Evolutionary conservation across 2,797 vertebrate genomes (phyloP).

Genomic region (Epinephelus malabaricus): DNA sequence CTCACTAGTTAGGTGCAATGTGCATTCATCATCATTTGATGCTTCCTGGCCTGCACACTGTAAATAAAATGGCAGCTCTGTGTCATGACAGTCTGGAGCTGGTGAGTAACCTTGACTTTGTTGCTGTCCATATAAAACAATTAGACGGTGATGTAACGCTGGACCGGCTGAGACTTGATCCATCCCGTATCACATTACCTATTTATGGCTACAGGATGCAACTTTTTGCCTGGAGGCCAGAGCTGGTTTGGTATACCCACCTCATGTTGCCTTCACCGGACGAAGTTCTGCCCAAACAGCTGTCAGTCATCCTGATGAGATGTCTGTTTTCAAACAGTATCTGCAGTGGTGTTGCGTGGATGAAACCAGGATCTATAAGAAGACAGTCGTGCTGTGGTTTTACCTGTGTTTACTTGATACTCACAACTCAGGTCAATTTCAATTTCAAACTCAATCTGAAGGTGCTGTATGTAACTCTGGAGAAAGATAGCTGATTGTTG

Average conservation of each 20-base stretch:
- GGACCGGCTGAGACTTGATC: conserved; percentile 45
- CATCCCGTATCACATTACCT: conserved; percentile 37
- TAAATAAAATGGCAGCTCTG: conserved; percentile 16
- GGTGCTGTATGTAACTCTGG: no score
- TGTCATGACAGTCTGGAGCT: conserved; percentile 2
- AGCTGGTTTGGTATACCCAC: conserved; percentile 1
- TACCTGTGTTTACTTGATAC: conserved; percentile 1
- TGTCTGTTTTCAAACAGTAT: conserved; percentile 10
- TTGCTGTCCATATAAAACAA: conserved; percentile 33
- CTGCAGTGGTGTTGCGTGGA: neutral
- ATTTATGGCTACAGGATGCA: conserved; percentile 52
- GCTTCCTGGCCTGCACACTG: neutral
- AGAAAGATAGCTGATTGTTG: no score
- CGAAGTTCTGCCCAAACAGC: conserved; percentile 18
- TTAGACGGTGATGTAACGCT: conserved; percentile 26
- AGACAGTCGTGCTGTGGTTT: neutral
- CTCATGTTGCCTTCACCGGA: neutral
- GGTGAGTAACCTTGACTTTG: conserved; percentile 39
- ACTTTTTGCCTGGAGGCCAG: conserved; percentile 23
- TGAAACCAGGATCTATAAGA: neutral
- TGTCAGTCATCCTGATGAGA: conserved; percentile 32
- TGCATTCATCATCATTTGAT: conserved; percentile 24
- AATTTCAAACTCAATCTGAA: no score
- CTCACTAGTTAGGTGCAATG: conserved; percentile 13
- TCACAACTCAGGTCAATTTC: neutral